These are phyloP conservation scores for Leucophenga montana DNA, from an alignment of 2,888 invertebrate species.

Conservation along the genomic window DNA sequence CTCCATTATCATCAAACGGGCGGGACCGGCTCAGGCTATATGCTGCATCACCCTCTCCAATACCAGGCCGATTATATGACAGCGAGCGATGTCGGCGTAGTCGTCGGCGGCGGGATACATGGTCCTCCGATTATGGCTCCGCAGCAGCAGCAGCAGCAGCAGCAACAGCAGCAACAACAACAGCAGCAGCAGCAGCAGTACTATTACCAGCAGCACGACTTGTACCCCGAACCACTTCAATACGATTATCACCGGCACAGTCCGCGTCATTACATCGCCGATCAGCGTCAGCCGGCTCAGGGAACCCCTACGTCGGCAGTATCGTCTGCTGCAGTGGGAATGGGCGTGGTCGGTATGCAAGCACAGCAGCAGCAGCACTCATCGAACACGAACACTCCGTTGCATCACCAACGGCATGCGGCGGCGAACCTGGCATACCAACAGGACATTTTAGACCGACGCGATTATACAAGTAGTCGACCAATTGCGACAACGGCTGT, in stretches of 20 bases:
- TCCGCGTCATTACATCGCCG: slow-evolving; percentile 70
- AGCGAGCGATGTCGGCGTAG: slow-evolving; percentile 45
- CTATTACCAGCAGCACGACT: slow-evolving; percentile 54
- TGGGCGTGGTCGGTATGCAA: slow-evolving; percentile 41
- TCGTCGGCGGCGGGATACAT: slow-evolving; percentile 56
- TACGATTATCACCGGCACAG: slow-evolving; percentile 71
- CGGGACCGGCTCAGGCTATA: slow-evolving; percentile 48
- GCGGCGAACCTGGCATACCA: slow-evolving; percentile 68
- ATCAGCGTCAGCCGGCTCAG: slow-evolving; percentile 62
- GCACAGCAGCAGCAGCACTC: slow-evolving; percentile 50
- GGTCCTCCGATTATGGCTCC: slow-evolving; percentile 41
- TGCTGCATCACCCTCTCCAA: slow-evolving; percentile 55
- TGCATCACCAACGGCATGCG: slow-evolving; percentile 58
- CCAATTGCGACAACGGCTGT: slow-evolving; percentile 63
- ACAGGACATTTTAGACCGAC: slow-evolving; percentile 72
- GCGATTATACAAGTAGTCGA: slow-evolving; percentile 69
- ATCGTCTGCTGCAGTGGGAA: slow-evolving; percentile 7
- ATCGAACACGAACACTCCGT: slow-evolving; percentile 63
- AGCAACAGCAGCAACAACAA: slow-evolving; percentile 49
- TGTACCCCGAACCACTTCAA: slow-evolving; percentile 68
- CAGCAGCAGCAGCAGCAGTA: slow-evolving; percentile 47
- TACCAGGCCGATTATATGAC: slow-evolving; percentile 58
- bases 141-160: slow-evolving; percentile 21
- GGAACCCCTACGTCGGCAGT: slow-evolving; percentile 52
- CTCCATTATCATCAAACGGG: slow-evolving; percentile 25